A percentile compares a stretch with the other conserved stretches of the same genome.
Conservation (phyloP, 2,113 vertebrate genomes). For the Pholis gunnellus region DNA sequence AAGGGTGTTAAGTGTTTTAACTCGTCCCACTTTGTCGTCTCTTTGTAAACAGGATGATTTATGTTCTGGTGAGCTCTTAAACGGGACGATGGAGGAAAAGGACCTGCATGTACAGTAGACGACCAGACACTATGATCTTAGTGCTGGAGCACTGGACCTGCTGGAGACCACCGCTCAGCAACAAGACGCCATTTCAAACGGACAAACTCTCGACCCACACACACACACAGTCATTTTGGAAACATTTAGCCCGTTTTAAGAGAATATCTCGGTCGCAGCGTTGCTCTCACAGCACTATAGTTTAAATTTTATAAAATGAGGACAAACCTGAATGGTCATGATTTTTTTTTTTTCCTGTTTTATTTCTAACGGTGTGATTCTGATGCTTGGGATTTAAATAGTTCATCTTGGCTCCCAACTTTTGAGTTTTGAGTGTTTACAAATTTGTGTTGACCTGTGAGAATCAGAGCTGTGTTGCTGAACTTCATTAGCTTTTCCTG, state of each 20-base stretch:
- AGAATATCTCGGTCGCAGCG: slow-evolving; percentile 50
- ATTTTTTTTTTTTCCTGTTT: slow-evolving; percentile 1
- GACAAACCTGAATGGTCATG: slow-evolving; percentile 54
- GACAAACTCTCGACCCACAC: slow-evolving; percentile 64
- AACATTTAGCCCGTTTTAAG: slow-evolving; percentile 66
- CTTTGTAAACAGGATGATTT: slow-evolving; percentile 92
- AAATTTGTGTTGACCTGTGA: slow-evolving; percentile 47
- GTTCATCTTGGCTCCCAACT: slow-evolving; percentile 30
- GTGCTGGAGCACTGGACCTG: slow-evolving; percentile 78
- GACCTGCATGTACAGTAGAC: slow-evolving; percentile 64
- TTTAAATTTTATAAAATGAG: slow-evolving; percentile 52
- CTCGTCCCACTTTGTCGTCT: neutral
- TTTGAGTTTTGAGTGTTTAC: slow-evolving; percentile 63
- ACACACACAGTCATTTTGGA: slow-evolving; percentile 52
- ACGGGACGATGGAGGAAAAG: slow-evolving; percentile 35
- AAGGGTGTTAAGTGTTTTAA: neutral
- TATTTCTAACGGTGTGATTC: slow-evolving; percentile 40
- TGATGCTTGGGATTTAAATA: slow-evolving; percentile 61
- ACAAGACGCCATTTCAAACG: slow-evolving; percentile 65
- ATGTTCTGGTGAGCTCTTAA: slow-evolving; percentile 99
- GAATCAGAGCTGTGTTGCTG: slow-evolving; percentile 41
- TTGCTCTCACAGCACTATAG: slow-evolving; percentile 53
- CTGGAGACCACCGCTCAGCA: slow-evolving; percentile 60
- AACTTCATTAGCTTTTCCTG: slow-evolving; percentile 44
- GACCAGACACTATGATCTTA: slow-evolving; percentile 63